Base-by-base conservation (phyloP, 2,888 invertebrate species). In the Lepidocyrtinus sp. region DNA sequence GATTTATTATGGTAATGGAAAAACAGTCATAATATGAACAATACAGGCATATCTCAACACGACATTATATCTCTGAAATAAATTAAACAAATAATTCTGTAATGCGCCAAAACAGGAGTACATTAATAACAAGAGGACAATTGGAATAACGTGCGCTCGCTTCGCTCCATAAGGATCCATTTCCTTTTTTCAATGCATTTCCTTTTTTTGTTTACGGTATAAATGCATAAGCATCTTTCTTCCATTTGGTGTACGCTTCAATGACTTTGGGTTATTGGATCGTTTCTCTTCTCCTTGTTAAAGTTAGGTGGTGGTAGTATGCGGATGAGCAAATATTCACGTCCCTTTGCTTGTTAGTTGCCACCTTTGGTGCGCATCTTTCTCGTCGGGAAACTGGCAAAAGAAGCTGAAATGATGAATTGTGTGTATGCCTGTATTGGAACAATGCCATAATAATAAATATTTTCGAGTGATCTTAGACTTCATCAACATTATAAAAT, bases 201-300 rank as follows among this genome's bases (percentile, higher is more conserved):
- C n/a, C 71, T 46, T 61, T 67, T 61, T 36, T 45, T 24, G 45
- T 36, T 45, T 69, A 45, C 36, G 64, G 24, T 3, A n/a, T 59
- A 7, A 59, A 59, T 9, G 5, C n/a, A 55, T 55, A n/a, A 55
- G 59, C 59, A 15, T 21, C 22, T 59, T n/a, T 15, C 22, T 55
- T 59, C 59, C 2, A 36, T 64, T 25, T 27, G 50, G 24, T 79
- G 36, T 71, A 75, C 81, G 81, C 71, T 65, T 80, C 75, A 72
- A 22, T 72, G 72, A 72, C 81, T 75, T 81, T 75, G 81, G 81
- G 81, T 81, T 75, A 81, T n/a, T 68, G 75, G 75, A 81, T 81
- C 65, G 70, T 71, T 75, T 71, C n/a, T 61, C 65, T 71, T 75
- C 65, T 80, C 36, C 36, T 36, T 36, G 36, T 36, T 36, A 36